Evolutionary conservation across 2,797 vertebrate genomes (phyloP), one percentile per base, ranked within the genome.

Genomic region (Vespertilio murinus): DNA sequence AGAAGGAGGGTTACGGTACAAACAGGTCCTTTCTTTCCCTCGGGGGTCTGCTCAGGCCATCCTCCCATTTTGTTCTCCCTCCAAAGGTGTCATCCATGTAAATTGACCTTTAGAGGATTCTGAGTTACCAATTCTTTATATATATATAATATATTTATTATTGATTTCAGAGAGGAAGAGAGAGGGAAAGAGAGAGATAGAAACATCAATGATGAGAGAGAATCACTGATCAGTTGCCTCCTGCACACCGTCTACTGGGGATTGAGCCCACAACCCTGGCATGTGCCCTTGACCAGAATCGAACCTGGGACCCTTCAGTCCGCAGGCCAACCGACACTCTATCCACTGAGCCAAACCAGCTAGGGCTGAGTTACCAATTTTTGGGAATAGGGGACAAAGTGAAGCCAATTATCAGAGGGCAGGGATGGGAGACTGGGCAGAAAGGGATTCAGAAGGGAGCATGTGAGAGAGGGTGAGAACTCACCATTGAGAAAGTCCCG

Each of bases 401-500:
- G 22, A 70, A 91, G 45, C 38, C 30, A 11, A 64, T 33, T 33
- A 10, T 83, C 42, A 79, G 74, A 77, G 70, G 22, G 25, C 54
- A 89, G 84, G 73, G 25, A 5, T 17, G 73, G 20, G 74, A 86
- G 35, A 77, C 4, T 74, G 56, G 71, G 45, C 11, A 54, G 40
- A 42, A 30, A 84, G 22, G 56, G 47, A 84, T 86, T 80, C 30
- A 4, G 54, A 75, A 88, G 47, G 47, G 78, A 38, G 17, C 6
- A 30, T 25, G 12, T n/a, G 0, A 79, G 49, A 40, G 22, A 35
- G 59, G 67, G 35, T 5, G 25, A 47, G 88, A 83, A 45, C 54
- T 96, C 92, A 99, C 99, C 99, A 35, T 99, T 99, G 86, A 99
- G 99, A 97, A 99, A 99, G 98, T 99, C 99, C 65, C 99, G 98